Base-by-base conservation (phyloP, 2,113 vertebrate species). In the Tachysurus fulvidraco region DNA sequence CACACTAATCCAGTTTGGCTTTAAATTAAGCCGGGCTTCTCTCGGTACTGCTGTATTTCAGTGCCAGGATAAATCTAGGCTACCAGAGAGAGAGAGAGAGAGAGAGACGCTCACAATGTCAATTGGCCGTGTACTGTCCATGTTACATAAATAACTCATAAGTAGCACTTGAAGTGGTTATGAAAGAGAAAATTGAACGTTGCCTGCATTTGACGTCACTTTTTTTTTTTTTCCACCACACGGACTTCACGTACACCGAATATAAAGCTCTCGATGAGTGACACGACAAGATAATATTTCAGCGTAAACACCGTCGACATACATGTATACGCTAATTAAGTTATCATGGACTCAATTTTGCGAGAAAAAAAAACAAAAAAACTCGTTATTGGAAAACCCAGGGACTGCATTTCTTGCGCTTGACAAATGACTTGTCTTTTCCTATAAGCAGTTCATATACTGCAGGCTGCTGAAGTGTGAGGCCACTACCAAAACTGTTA, bases 1-100 rank as follows among this genome's bases (percentile, higher is more conserved):
- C 83, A 52, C 73, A 44, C 76, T 86, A 80, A 86, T 78, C 76
- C 84, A 80, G 84, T 86, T 69, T 23, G 62, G 65, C 60, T 86
- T 80, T 54, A 83, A 73, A 73, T 83, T 83, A 83, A 73, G 82
- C 50, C 2, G 0, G n/a, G 11, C 64, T 81, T 80, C 62, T 76
- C 23, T 52, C 59, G 60, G 62, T 62, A 41, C 73, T 57, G 50
- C 50, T 65, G 30, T 13, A 69, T 62, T 67, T 41, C 30, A 80
- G 30, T 36, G 77, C 84, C 84, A 80, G 84, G 80, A 69, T 67
- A 69, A 80, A 86, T 86, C 62, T 86, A 65, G 76, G 60, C 62
- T 55, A n/a, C 62, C 23, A 36, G 54, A 57, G 77, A 77, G 74
- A 65, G 46, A 77, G 74, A 65, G 46, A 76, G 77, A 77, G 74